Base-by-base conservation (phyloP, 1,140 invertebrate genomes). In the Rhopalosiphum maidis region DNA sequence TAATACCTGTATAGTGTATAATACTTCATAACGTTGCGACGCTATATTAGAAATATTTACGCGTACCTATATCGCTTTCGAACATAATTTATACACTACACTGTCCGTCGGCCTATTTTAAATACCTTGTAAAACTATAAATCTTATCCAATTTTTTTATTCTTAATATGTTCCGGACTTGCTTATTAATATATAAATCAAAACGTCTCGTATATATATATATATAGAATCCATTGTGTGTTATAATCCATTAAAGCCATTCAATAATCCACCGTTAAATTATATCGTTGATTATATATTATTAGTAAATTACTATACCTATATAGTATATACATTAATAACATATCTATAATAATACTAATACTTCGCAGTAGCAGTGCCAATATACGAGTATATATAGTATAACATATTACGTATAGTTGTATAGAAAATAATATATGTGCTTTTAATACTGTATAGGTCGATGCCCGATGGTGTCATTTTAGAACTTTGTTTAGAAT, bases 181-280 rank as follows among this genome's bases (percentile, higher is more conserved):
- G 41, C 43, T 82, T 91, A 46, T 91, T 83, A 83, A 82, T 91
- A 82, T 91, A 91, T 91, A 91, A 91, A 91, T 91, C 90, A 91
- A 91, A 91, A 82, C 43, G 90, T 51, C 55, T 55, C 35, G 35
- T n/a, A 90, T 30, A 8, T 60, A 60, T 60, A 15, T 7, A 60
- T 60, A 55, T 60, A 77, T 46, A 43, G 30, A 37, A 30, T 68
- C 90, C 60, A 77, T 91, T 82, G 90, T 90, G 55, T 77, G 60
- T 77, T 77, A 82, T 48, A 48, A 21, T 18, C 2, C 35, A 83
- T 83, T 37, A 83, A 46, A 51, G 51, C n/a, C 30, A n/a, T 77
- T 77, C 30, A 77, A 77, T 77, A n/a, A 77, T 77, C 1, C 9
- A 89, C 46, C 48, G 2, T 90, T 55, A 90, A 90, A 90, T 55